Percentiles rank a stretch among this genome's conserved stretches.
phyloP scores from a whole-genome alignment of 2,113 vertebrate species.

The Sylvietta virens region DNA sequence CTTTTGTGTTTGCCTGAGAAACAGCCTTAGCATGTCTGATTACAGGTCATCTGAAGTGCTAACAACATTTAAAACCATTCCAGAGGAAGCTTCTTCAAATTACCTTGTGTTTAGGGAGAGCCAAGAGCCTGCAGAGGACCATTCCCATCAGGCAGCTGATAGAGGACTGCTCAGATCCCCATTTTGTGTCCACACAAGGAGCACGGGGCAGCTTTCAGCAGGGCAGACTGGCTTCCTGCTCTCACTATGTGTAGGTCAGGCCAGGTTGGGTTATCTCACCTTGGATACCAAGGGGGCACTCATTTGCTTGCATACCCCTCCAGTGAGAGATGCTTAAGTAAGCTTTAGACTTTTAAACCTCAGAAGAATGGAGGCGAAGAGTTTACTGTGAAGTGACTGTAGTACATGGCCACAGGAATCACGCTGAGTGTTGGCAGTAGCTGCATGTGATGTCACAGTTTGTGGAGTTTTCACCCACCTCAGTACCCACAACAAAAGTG shows the following conservation, averaged over 20 bases:
- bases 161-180: not conserved
- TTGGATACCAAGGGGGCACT: not conserved
- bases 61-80: not conserved
- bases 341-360: not conserved
- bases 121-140: not conserved
- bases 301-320: not conserved
- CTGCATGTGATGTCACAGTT: not conserved
- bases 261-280: not conserved
- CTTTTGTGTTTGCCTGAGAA: not conserved
- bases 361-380: not conserved
- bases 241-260: fast-evolving
- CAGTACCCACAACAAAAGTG: not conserved
- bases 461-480: not conserved
- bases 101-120: not conserved
- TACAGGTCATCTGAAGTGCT: not conserved
- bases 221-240: not conserved
- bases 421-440: not conserved
- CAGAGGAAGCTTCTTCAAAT: not conserved
- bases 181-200: not conserved
- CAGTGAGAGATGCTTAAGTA: not conserved
- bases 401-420: not conserved
- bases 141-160: fast-evolving
- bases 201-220: not conserved
- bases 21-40: not conserved
- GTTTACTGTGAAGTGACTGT: not conserved